These are phyloP conservation scores for Acanthosepion lycidas DNA, from an alignment of 2,888 invertebrate genomes.

Conservation along the genomic window DNA sequence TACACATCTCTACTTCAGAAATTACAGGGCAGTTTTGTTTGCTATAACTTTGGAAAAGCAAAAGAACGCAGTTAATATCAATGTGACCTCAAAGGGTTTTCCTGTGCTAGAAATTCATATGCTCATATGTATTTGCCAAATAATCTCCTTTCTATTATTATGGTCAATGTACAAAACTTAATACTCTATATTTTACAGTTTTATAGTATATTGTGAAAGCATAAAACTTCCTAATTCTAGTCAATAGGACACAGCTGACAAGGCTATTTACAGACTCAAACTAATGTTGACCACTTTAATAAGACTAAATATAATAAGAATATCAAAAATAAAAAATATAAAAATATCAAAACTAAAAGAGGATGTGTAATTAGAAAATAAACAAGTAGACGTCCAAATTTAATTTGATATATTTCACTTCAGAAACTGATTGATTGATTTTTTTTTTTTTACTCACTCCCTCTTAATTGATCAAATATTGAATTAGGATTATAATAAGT, in stretches of 20 bases:
- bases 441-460: neutral
- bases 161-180: neutral
- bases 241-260: neutral
- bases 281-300: neutral
- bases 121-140: no score
- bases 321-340: neutral
- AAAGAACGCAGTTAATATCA: no score
- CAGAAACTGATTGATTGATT: neutral
- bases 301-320: no score
- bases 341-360: neutral
- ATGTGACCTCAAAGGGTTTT: no score
- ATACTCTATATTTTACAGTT: neutral
- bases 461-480: neutral
- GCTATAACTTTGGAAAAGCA: no score
- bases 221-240: neutral
- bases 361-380: no score
- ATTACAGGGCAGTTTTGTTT: no score
- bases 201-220: no score
- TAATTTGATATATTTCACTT: neutral
- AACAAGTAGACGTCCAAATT: neutral
- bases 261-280: neutral
- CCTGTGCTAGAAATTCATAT: no score
- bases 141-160: neutral
- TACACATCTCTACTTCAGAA: no score
- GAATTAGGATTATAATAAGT: neutral